Conservation (phyloP, 2,797 vertebrate species). For the Sebastes cheni region DNA sequence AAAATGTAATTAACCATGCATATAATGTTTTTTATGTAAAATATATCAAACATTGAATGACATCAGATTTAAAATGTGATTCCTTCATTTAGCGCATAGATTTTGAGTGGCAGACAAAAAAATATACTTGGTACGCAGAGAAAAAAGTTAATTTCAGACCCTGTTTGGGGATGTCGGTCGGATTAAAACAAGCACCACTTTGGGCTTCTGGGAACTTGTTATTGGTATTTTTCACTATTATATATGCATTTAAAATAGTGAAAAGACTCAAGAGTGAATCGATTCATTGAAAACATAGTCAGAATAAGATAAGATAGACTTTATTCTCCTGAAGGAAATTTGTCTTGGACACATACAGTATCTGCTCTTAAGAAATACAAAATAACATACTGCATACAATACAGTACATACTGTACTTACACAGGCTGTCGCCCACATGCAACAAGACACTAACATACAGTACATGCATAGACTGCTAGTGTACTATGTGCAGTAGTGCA, state of each 20-base stretch:
- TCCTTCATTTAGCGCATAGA: background rate
- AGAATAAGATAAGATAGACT: too few species aligned
- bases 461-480: too few species aligned
- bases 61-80: background rate
- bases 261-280: background rate
- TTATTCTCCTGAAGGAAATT: too few species aligned
- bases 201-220: background rate
- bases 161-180: background rate
- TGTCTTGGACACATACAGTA: too few species aligned
- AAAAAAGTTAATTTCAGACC: background rate
- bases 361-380: too few species aligned
- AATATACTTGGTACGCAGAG: accelerated
- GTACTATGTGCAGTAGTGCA: accelerated
- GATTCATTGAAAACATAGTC: background rate
- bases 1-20: background rate
- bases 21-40: too few species aligned
- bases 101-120: background rate
- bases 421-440: too few species aligned
- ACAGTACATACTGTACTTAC: too few species aligned
- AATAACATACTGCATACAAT: too few species aligned
- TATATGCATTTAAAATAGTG: background rate
- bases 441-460: too few species aligned
- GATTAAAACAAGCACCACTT: background rate
- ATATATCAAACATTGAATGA: background rate
- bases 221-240: too few species aligned